Evolutionary conservation across 37 sponge, comb jelly and placozoan species (phyloP).

Genomic region (Oopsacas minuta): DNA sequence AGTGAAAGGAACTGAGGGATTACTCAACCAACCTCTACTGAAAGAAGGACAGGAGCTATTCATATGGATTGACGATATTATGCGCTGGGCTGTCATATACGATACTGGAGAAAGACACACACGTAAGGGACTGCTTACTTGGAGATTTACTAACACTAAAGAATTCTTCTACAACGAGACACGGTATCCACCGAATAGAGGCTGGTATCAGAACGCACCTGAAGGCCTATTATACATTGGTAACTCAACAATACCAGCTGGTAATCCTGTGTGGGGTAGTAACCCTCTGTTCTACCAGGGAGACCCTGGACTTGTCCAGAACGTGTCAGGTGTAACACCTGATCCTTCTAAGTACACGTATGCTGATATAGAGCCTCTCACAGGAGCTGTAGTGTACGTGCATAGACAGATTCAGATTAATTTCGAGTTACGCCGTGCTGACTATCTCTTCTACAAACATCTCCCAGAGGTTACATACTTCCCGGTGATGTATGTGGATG

Average conservation of each 20-base stretch:
- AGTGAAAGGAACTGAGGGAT: conserved; percentile 66
- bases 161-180: not conserved
- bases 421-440: not conserved
- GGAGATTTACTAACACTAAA: not conserved
- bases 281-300: conserved; percentile 12
- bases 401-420: not conserved
- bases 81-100: conserved; percentile 27
- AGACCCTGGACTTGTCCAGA: not conserved
- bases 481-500: not conserved
- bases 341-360: conserved; percentile 10
- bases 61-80: conserved; percentile 49
- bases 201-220: not conserved
- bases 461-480: not conserved
- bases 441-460: not conserved
- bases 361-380: not conserved
- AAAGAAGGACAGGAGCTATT: conserved; percentile 37
- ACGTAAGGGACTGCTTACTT: not conserved
- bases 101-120: not conserved
- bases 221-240: not conserved
- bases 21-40: conserved; percentile 55
- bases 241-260: not conserved
- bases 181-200: not conserved
- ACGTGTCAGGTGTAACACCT: not conserved
- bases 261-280: not conserved
- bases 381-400: not conserved